A percentile compares a stretch with the other conserved stretches of the same genome.
phyloP scores from a whole-genome alignment of 2,113 vertebrate species.

The Saimiri boliviensis region DNA sequence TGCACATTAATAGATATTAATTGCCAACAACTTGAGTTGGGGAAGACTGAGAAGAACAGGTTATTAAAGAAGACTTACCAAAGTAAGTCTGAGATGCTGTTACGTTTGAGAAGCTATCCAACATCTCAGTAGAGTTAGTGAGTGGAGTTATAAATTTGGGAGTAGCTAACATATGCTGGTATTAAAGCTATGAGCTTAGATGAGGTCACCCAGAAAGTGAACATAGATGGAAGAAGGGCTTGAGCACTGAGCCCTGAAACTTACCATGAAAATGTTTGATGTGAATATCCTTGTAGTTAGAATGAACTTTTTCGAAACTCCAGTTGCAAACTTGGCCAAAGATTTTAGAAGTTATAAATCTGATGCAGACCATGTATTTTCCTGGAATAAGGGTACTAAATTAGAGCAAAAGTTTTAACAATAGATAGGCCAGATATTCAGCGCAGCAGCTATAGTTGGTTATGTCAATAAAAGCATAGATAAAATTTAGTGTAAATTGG shows the following conservation, averaged over 20 bases:
- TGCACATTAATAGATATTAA: not conserved
- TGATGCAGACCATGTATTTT: not conserved
- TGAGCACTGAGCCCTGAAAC: not conserved
- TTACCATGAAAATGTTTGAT: not conserved
- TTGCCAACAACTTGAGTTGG: not conserved
- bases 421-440: not conserved
- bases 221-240: not conserved
- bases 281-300: not conserved
- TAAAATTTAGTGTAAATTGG: constrained; percentile 8
- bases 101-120: not conserved
- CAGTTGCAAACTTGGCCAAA: not conserved
- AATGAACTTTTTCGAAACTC: not conserved
- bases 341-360: constrained; percentile 3
- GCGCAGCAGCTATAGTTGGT: not conserved
- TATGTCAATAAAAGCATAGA: constrained; percentile 6
- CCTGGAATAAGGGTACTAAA: not conserved
- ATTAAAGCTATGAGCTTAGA: not conserved
- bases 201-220: not conserved
- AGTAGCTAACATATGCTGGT: not conserved
- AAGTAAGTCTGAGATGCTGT: too few relatives aligned
- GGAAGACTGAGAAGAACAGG: not conserved
- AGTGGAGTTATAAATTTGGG: not conserved
- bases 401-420: constrained; percentile 18
- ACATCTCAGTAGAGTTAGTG: not conserved
- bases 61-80: not conserved